phyloP scores from a whole-genome alignment of 2,797 vertebrate species.

The Neoniphon sammara region DNA sequence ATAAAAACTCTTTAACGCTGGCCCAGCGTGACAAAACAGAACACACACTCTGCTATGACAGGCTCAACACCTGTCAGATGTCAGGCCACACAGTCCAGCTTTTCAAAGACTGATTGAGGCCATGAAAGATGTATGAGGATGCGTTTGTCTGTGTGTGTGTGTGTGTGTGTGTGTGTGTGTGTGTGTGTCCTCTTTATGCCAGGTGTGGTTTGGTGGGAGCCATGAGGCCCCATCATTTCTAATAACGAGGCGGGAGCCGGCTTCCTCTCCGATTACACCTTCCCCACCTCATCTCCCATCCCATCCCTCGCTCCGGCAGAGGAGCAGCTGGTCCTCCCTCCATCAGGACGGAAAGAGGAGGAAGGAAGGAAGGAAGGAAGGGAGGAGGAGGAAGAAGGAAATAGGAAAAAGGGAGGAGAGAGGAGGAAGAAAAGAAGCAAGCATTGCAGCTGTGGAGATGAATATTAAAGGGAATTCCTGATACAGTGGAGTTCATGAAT shows the following conservation, averaged over 20 bases:
- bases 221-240: constrained; percentile 52
- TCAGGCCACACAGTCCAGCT: constrained; percentile 39
- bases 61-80: constrained; percentile 49
- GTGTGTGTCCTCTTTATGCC: constrained; percentile 61
- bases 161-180: constrained; percentile 46
- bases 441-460: constrained; percentile 68
- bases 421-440: constrained; percentile 53
- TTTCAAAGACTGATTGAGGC: constrained; percentile 55
- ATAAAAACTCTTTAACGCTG: no score
- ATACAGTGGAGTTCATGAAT: constrained; percentile 58
- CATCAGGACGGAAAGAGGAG: constrained; percentile 56
- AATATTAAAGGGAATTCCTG: constrained; percentile 70
- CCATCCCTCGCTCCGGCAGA: constrained; percentile 29
- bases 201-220: constrained; percentile 45
- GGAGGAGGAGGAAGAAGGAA: constrained; percentile 47
- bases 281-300: constrained; percentile 45
- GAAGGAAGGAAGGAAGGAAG: constrained; percentile 24
- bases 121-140: constrained; percentile 64
- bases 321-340: constrained; percentile 73
- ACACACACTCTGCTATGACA: no score
- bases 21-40: no score
- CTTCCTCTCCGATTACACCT: constrained; percentile 67
- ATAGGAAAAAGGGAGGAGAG: constrained; percentile 60
- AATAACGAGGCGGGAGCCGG: constrained; percentile 57
- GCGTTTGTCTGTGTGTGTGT: constrained; percentile 42